These are phyloP conservation scores for Sisor rabdophorus DNA, from an alignment of 2,113 vertebrate genomes.

Conservation along the genomic window DNA sequence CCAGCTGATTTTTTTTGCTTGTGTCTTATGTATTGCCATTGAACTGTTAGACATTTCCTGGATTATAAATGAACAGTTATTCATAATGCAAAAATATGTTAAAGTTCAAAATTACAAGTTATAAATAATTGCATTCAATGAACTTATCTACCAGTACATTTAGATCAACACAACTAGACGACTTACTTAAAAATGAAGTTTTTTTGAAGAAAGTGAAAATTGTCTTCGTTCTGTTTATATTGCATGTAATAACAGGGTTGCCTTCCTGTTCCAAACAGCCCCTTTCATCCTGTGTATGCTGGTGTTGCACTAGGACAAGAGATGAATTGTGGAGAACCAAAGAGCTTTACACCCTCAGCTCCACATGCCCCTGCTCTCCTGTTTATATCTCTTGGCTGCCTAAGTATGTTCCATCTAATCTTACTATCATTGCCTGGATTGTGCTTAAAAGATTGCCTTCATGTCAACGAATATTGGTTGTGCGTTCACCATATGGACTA, in stretches of 20 bases:
- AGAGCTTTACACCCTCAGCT: slow-evolving; percentile 1
- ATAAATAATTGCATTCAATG: neutral
- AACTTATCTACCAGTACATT: slow-evolving; percentile 25
- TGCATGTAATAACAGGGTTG: slow-evolving; percentile 35
- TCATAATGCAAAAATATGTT: slow-evolving; percentile 1
- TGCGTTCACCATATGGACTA: slow-evolving; percentile 8
- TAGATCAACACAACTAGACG: slow-evolving; percentile 22
- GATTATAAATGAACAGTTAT: neutral
- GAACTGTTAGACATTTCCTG: neutral
- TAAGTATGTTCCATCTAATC: slow-evolving; percentile 8
- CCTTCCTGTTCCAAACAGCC: slow-evolving; percentile 7
- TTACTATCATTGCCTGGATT: slow-evolving; percentile 28
- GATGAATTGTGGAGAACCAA: slow-evolving; percentile 29
- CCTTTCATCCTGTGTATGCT: slow-evolving; percentile 19
- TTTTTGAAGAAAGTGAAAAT: slow-evolving; percentile 30
- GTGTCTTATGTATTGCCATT: neutral
- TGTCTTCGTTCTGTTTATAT: slow-evolving; percentile 32
- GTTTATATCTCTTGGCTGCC: slow-evolving; percentile 43
- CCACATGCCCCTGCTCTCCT: slow-evolving; percentile 30
- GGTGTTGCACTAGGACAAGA: slow-evolving; percentile 28
- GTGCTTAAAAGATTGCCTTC: slow-evolving; percentile 15
- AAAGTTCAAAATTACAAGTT: neutral
- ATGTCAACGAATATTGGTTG: neutral
- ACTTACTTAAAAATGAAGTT: slow-evolving; percentile 21
- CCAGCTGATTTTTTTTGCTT: no score